phyloP scores from a whole-genome alignment of 2,113 vertebrate genomes.

The Gavialis gangeticus region DNA sequence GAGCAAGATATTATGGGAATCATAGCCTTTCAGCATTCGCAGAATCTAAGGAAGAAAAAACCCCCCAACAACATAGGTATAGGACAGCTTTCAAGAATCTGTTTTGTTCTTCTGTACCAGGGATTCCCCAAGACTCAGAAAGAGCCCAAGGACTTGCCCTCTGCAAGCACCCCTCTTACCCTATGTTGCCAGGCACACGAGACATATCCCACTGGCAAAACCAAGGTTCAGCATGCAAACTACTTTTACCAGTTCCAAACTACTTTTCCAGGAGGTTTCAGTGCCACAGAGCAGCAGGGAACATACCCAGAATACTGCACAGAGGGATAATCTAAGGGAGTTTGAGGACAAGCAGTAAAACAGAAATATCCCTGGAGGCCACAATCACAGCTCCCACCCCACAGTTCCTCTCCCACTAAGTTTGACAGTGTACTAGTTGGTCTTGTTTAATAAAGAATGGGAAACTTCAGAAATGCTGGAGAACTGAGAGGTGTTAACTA shows the following conservation, averaged over 20 bases:
- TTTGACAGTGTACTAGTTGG: neutral
- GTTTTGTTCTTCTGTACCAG: accelerated
- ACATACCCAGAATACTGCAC: neutral
- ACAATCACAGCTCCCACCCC: neutral
- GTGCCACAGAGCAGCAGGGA: neutral
- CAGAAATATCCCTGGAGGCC: neutral
- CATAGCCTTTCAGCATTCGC: conserved; percentile 79
- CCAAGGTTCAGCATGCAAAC: neutral
- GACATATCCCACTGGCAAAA: neutral
- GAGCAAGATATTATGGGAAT: conserved; percentile 80
- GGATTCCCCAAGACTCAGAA: neutral
- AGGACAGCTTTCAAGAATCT: neutral
- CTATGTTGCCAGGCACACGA: neutral
- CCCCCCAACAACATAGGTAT: neutral
- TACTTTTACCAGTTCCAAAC: neutral
- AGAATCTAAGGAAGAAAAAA: conserved; percentile 78
- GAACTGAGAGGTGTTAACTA: accelerated
- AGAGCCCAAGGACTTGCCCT: neutral
- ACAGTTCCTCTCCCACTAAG: neutral
- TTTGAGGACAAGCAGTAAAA: neutral
- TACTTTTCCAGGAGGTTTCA: neutral
- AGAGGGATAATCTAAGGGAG: neutral
- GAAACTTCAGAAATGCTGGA: neutral
- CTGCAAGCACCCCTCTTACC: neutral
- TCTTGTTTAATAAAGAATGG: neutral